Evolutionary conservation across 2,113 vertebrate genomes (phyloP), one percentile per base, ranked within the genome.

Genomic region (Cephalopterus ornatus): DNA sequence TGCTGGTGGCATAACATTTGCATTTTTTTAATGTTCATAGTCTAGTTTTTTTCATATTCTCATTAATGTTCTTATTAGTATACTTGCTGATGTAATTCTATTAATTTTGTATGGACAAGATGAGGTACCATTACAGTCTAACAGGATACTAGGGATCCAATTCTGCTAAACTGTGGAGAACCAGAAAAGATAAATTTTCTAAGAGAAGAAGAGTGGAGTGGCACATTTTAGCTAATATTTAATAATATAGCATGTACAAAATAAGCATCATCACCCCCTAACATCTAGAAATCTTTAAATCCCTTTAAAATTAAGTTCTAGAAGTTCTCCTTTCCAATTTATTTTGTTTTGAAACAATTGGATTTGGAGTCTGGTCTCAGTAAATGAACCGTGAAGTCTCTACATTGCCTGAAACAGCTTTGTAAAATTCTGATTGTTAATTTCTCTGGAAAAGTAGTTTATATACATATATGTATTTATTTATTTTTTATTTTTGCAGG

Each of bases 181-280:
- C 3, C 4, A 85, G 30, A 63, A 88, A 8, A 85, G 11, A 23
- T 22, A 55, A 15, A 27, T 20, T 21, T 58, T 59, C 18, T 5
- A 79, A 8, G 5, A 4, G 6, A 79, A 8, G 5, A 4, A 1
- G 0, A 61, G 1, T 4, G 5, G 0, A 56, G 1, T 5, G 6
- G 1, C 63, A 14, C 39, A 53, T 47, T 91, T 85, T 78, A 83
- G 66, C 2, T 32, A 47, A 18, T 74, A 58, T 49, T 56, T 71
- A 20, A 26, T 52, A 87, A 37, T 39, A 9, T 8, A 58, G 0
- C 8, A 65, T 18, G 4, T 21, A 23, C 1, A 65, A 88, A 76
- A 66, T 21, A 58, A 73, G 1, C 3, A 59, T 39, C 3, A 50
- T 33, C 14, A 30, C 11, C 15, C 15, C 66, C 16, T 67, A 49